phyloP scores from a whole-genome alignment of 1,140 invertebrate species.

The Vollenhovia emeryi region DNA sequence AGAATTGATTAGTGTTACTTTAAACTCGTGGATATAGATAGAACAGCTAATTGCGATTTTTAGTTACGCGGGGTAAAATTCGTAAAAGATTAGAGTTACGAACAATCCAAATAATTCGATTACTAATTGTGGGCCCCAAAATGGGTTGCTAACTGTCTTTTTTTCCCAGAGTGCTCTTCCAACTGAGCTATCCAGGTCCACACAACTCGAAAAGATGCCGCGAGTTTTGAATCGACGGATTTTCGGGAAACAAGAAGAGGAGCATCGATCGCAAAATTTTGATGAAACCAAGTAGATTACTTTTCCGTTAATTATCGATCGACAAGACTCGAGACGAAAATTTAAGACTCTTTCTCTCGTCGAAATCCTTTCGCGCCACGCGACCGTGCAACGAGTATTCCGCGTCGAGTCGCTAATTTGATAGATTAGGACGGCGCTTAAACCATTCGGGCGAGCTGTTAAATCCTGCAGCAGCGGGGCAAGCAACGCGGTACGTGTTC shows the following conservation, averaged over 20 bases:
- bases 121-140: no score
- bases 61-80: no score
- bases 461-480: slow-evolving; percentile 11
- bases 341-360: background rate
- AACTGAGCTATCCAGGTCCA: no score
- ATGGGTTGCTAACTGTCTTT: no score
- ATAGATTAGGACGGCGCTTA: slow-evolving; percentile 4
- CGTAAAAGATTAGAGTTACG: no score
- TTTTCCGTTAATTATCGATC: background rate
- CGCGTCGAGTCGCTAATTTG: background rate
- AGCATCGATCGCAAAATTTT: background rate
- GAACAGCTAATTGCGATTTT: no score
- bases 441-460: slow-evolving; percentile 13
- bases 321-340: background rate
- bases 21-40: no score
- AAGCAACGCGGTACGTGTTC: slow-evolving; percentile 10
- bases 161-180: no score
- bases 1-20: no score
- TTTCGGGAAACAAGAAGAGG: background rate
- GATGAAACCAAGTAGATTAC: background rate
- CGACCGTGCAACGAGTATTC: background rate
- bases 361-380: no score
- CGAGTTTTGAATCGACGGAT: background rate
- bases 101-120: no score
- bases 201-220: background rate